Conservation (phyloP, 2,113 vertebrate species). For the Delphinus delphis region DNA sequence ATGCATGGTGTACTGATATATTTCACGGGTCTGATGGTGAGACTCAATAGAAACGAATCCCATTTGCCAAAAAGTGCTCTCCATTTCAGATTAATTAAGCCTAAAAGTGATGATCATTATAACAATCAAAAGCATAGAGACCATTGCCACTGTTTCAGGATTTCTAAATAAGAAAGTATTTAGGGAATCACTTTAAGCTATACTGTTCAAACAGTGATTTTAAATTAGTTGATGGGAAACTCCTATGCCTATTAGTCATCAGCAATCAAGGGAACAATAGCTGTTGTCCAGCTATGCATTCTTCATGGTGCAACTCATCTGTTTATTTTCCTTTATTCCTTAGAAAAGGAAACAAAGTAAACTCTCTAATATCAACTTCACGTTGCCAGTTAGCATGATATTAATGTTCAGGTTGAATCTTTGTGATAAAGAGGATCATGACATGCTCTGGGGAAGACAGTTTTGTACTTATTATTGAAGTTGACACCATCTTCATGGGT, state of each 20-base stretch:
- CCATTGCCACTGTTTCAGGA: background rate
- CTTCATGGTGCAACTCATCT: background rate
- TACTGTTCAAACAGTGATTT: background rate
- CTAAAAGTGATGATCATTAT: background rate
- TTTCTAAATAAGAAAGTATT: background rate
- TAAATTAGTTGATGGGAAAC: background rate
- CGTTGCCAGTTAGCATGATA: background rate
- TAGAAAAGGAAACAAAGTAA: background rate
- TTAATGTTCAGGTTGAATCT: background rate
- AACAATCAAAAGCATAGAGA: background rate
- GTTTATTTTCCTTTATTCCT: background rate
- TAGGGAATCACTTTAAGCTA: background rate
- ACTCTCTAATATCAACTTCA: background rate
- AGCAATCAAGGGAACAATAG: background rate
- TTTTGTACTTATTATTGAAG: background rate
- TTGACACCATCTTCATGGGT: background rate
- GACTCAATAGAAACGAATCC: background rate
- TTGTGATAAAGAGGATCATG: conserved; percentile 41
- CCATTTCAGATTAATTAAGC: background rate
- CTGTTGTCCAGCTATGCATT: background rate
- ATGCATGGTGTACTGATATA: background rate
- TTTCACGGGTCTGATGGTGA: background rate
- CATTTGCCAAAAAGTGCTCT: background rate
- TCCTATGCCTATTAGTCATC: background rate
- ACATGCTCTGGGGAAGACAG: background rate